phyloP scores from a whole-genome alignment of 2,888 invertebrate genomes.

The Mesoligia furuncula region DNA sequence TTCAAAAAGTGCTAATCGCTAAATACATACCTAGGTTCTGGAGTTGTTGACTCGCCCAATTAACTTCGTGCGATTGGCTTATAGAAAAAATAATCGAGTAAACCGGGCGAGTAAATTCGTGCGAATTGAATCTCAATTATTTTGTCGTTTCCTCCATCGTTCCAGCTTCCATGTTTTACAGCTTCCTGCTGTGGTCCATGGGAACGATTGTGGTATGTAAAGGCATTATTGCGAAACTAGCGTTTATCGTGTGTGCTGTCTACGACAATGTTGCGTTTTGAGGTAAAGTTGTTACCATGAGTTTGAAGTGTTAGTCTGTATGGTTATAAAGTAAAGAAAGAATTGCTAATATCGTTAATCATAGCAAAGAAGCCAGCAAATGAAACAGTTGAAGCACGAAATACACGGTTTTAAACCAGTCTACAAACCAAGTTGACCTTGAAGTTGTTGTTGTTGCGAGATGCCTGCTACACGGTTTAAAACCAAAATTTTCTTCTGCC shows the following conservation, averaged over 20 bases:
- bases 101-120: no score
- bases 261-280: slow-evolving; percentile 18
- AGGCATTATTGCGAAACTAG: slow-evolving; percentile 30
- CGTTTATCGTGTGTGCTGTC: slow-evolving; percentile 3
- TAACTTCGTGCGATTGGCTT: no score
- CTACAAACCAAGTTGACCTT: no score
- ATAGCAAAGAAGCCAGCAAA: not conserved
- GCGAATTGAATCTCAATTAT: slow-evolving; percentile 59
- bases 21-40: no score
- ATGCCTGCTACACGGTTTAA: no score
- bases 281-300: not conserved
- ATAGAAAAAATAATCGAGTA: no score
- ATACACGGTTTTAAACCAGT: no score
- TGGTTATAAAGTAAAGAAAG: not conserved
- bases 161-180: slow-evolving; percentile 56
- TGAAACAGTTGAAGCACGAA: no score
- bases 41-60: no score
- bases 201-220: slow-evolving; percentile 40
- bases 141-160: slow-evolving; percentile 65
- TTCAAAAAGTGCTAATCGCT: no score
- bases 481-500: no score
- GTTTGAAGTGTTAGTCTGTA: not conserved
- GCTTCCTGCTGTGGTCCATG: slow-evolving; percentile 55
- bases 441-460: no score
- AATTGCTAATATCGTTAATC: not conserved